Percentiles rank a stretch among this genome's conserved stretches.
Conservation (phyloP, 2,888 invertebrate species). For the Cactoblastis cactorum region DNA sequence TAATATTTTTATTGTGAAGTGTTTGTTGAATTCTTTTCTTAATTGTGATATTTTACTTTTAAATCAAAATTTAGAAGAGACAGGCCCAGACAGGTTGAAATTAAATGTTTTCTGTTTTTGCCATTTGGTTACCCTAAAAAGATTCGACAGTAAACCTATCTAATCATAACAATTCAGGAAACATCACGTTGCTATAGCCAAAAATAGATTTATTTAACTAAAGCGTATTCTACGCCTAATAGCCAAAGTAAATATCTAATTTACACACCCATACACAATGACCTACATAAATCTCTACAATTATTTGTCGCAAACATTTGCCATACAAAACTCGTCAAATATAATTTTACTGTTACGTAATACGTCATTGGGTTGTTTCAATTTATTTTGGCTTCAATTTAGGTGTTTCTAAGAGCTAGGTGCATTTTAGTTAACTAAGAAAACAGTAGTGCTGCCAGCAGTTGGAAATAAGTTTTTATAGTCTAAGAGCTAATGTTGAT, state of each 20-base stretch:
- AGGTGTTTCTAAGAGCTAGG: slow-evolving; percentile 56
- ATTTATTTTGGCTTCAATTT: slow-evolving; percentile 73
- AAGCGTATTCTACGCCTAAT: not conserved
- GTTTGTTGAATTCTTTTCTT: too few relatives aligned
- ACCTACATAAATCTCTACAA: slow-evolving; percentile 21
- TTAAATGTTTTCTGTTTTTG: too few relatives aligned
- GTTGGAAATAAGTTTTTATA: slow-evolving; percentile 30
- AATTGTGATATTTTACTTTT: too few relatives aligned
- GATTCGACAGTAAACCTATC: too few relatives aligned
- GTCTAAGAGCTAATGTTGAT: slow-evolving; percentile 20
- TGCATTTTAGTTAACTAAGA: slow-evolving; percentile 45
- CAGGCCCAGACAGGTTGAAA: too few relatives aligned
- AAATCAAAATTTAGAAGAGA: too few relatives aligned
- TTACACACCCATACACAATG: slow-evolving; percentile 14
- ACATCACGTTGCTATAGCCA: not conserved
- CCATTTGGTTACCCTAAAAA: too few relatives aligned
- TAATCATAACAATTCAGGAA: not conserved
- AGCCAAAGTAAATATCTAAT: slow-evolving; percentile 7
- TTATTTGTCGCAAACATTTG: slow-evolving; percentile 33
- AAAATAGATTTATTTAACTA: not conserved
- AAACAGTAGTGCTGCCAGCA: slow-evolving; percentile 24
- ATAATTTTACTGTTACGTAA: slow-evolving; percentile 51
- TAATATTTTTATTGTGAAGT: too few relatives aligned
- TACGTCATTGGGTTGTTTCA: slow-evolving; percentile 54
- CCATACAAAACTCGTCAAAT: slow-evolving; percentile 39